Percentiles rank a stretch among this genome's conserved stretches.
phyloP scores from a whole-genome alignment of 2,797 vertebrate genomes.

The Acanthis flammea region DNA sequence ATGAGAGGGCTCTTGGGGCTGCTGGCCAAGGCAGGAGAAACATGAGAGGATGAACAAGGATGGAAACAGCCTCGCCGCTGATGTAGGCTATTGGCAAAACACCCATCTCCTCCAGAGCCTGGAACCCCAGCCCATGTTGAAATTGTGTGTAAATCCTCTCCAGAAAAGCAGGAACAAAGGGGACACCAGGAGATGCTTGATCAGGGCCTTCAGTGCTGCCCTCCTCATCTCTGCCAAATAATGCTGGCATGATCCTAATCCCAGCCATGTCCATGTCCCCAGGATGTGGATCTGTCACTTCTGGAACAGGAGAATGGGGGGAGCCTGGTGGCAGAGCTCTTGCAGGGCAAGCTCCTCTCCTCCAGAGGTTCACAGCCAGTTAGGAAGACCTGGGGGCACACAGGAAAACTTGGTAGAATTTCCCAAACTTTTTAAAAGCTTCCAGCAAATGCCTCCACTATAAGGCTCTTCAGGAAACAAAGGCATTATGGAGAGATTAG shows the following conservation, averaged over 20 bases:
- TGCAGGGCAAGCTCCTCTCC: not conserved
- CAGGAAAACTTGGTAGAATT: not conserved
- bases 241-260: not conserved
- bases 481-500: not conserved
- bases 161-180: not conserved
- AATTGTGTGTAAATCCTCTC: not conserved
- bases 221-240: not conserved
- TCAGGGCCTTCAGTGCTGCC: not conserved
- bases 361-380: not conserved
- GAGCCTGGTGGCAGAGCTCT: accelerated
- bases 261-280: not conserved
- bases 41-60: not conserved
- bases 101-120: accelerated
- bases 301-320: not conserved
- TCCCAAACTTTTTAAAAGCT: conserved; percentile 2
- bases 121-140: not conserved
- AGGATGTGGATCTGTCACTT: not conserved
- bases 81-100: not conserved
- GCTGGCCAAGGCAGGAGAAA: not conserved
- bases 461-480: not conserved
- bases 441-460: not conserved
- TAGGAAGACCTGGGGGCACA: not conserved
- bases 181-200: not conserved
- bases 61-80: not conserved
- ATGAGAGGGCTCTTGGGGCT: not conserved